Evolutionary conservation across 2,113 vertebrate species (phyloP).

Genomic region (Chauna torquata): DNA sequence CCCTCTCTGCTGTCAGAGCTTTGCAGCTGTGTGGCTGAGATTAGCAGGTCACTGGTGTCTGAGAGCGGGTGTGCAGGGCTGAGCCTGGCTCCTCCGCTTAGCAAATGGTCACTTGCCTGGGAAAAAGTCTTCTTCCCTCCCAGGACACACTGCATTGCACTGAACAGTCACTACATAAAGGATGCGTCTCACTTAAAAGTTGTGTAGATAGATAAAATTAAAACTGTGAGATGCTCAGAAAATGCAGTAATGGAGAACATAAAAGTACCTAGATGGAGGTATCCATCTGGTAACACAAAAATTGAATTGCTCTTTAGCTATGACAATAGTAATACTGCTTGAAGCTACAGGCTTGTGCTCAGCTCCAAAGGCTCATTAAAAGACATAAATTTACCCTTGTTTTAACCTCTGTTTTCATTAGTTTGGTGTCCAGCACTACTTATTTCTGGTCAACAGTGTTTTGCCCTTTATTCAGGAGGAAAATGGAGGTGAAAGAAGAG

Average conservation of each 20-base stretch:
- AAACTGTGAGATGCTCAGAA: not conserved
- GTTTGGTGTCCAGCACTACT: not conserved
- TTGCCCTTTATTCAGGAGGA: conserved; percentile 25
- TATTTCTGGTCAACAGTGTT: conserved; percentile 31
- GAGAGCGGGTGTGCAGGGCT: not conserved
- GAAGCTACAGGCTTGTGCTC: not conserved
- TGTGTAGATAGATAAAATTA: not conserved
- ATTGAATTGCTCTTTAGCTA: not conserved
- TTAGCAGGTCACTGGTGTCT: not conserved
- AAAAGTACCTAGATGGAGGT: not conserved
- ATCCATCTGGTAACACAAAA: conserved; percentile 17
- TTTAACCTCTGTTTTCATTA: conserved; percentile 49
- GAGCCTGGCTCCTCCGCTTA: not conserved
- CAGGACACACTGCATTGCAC: not conserved
- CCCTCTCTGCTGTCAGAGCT: not conserved
- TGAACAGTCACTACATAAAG: not conserved
- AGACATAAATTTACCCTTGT: conserved; percentile 1
- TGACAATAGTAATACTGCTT: not conserved
- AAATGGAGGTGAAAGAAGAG: conserved; percentile 34
- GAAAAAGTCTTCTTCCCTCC: not conserved
- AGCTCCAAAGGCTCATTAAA: not conserved
- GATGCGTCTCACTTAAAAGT: not conserved
- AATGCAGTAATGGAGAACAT: not conserved
- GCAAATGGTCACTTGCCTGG: not conserved
- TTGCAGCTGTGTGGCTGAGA: not conserved